These are phyloP conservation scores for Spongia lamella DNA, from an alignment of 37 sponge, comb jelly and placozoan species.

Conservation along the genomic window DNA sequence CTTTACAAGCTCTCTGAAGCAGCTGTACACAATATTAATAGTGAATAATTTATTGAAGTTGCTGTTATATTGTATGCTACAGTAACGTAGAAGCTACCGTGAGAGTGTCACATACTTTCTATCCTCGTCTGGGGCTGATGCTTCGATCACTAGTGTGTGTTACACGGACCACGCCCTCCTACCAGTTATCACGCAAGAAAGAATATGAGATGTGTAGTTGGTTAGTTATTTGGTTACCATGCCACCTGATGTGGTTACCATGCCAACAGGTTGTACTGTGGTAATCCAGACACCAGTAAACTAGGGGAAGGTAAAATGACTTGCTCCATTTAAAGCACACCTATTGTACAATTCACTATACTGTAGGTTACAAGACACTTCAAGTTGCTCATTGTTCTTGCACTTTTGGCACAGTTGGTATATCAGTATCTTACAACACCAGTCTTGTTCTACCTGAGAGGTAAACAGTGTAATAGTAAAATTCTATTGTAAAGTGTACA, in stretches of 20 bases:
- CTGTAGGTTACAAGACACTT: slow-evolving; percentile 46
- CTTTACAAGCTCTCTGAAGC: too few species aligned
- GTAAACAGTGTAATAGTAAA: neutral
- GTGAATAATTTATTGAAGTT: too few species aligned
- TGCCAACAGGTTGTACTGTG: too few species aligned
- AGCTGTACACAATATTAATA: too few species aligned
- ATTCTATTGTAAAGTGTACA: too few species aligned
- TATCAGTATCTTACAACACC: slow-evolving; percentile 31
- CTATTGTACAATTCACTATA: too few species aligned
- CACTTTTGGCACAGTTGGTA: slow-evolving; percentile 47
- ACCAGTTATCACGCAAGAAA: slow-evolving; percentile 45
- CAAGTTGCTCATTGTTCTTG: slow-evolving; percentile 43
- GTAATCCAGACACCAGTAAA: too few species aligned
- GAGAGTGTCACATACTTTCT: slow-evolving; percentile 61
- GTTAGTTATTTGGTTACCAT: slow-evolving; percentile 31
- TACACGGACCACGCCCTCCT: slow-evolving; percentile 68
- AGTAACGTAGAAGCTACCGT: slow-evolving; percentile 64
- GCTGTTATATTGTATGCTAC: too few species aligned
- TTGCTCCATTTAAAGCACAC: too few species aligned
- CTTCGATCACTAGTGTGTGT: slow-evolving; percentile 69
- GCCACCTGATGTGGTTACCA: too few species aligned
- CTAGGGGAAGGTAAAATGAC: too few species aligned
- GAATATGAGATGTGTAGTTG: slow-evolving; percentile 49
- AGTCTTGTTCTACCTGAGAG: slow-evolving; percentile 36
- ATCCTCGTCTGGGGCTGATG: slow-evolving; percentile 70